Conservation (phyloP, 2,888 invertebrate genomes). For the Bibio marci region DNA sequence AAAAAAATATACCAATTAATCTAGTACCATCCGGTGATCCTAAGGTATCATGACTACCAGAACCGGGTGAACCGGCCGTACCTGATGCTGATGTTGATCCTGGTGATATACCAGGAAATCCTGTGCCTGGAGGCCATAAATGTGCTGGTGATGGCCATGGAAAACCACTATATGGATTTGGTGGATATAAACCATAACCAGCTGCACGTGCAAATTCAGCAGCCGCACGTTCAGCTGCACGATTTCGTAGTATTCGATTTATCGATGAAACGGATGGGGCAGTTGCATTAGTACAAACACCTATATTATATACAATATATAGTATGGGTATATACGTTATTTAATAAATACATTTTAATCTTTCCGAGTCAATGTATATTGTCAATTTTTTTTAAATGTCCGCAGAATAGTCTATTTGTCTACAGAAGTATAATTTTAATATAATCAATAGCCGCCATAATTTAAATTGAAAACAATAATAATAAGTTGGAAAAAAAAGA, state of each 20-base stretch:
- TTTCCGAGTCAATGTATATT: too few species aligned
- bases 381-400: too few species aligned
- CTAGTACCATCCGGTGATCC: constrained; percentile 27
- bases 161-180: constrained; percentile 49
- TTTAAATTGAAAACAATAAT: too few species aligned
- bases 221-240: constrained; percentile 90
- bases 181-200: constrained; percentile 71
- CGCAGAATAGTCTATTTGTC: too few species aligned
- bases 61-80: constrained; percentile 34
- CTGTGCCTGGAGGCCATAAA: constrained; percentile 42
- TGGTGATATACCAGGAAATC: constrained; percentile 33
- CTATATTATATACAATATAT: constrained; percentile 37
- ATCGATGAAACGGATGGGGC: constrained; percentile 96
- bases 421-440: too few species aligned
- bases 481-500: too few species aligned
- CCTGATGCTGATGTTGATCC: constrained; percentile 38
- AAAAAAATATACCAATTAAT: constrained; percentile 21
- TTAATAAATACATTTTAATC: background rate
- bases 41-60: constrained; percentile 26
- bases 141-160: constrained; percentile 39
- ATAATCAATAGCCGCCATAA: too few species aligned
- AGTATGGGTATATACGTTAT: constrained; percentile 8
- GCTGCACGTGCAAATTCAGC: constrained; percentile 89
- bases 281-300: constrained; percentile 86
- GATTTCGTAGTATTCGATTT: constrained; percentile 85